Conservation (phyloP, 2,888 invertebrate genomes). For the Apocheima hispidaria region DNA sequence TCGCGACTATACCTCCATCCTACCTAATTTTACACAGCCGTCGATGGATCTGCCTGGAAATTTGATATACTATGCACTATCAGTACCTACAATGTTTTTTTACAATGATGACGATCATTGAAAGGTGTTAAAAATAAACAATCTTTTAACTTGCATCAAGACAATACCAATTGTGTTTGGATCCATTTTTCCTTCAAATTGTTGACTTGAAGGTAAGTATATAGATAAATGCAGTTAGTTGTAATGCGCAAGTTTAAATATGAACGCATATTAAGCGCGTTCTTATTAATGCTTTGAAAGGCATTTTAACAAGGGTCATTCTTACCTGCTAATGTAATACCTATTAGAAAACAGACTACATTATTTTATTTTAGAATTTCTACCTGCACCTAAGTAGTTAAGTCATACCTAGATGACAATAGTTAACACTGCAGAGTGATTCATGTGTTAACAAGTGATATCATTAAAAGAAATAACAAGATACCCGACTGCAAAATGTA, state of each 20-base stretch:
- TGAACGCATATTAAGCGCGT: not conserved
- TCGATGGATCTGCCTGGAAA: constrained; percentile 66
- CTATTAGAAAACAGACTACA: too few species aligned
- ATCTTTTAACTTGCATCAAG: not conserved
- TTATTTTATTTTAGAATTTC: too few species aligned
- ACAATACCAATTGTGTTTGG: not conserved
- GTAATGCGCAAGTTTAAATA: not conserved
- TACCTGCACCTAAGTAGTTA: too few species aligned
- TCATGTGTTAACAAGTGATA: too few species aligned
- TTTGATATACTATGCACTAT: constrained; percentile 20
- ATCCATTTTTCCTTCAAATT: not conserved
- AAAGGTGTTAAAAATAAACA: not conserved
- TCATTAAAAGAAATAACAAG: too few species aligned
- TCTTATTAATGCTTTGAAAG: not conserved
- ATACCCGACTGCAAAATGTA: too few species aligned
- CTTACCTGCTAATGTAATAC: too few species aligned
- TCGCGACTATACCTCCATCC: constrained; percentile 54
- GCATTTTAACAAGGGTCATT: not conserved
- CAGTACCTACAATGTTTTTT: not conserved
- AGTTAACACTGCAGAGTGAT: too few species aligned
- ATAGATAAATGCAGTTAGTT: not conserved
- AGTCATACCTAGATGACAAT: too few species aligned
- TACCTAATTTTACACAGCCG: constrained; percentile 67
- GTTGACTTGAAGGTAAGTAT: not conserved
- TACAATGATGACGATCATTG: not conserved